Percentiles rank a stretch among this genome's conserved stretches.
phyloP scores from a whole-genome alignment of 2,888 invertebrate species.

The Sympetrum striolatum region DNA sequence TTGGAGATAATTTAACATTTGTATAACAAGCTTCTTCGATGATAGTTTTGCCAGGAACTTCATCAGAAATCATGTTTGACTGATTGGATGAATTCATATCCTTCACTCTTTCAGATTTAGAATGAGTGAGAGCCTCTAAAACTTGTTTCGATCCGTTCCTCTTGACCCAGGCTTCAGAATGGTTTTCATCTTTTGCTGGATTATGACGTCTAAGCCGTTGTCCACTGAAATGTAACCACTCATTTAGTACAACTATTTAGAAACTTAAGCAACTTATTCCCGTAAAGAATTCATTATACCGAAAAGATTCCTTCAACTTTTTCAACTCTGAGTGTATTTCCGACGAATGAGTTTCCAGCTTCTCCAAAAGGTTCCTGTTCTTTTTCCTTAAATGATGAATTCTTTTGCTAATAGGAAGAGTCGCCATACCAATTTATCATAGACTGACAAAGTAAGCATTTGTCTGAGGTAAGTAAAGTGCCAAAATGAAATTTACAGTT shows the following conservation, averaged over 20 bases:
- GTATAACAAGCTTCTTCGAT: too few species aligned
- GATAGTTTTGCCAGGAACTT: neutral
- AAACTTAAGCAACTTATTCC: neutral
- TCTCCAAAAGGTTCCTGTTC: conserved; percentile 5
- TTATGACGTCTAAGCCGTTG: neutral
- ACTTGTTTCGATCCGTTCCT: neutral
- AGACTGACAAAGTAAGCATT: neutral
- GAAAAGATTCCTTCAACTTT: neutral
- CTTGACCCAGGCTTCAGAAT: neutral
- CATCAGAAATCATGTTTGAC: neutral
- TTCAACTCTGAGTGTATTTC: neutral
- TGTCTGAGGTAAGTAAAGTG: neutral
- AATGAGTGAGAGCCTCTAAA: neutral
- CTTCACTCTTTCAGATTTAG: neutral
- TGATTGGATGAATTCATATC: neutral
- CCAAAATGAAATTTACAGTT: neutral
- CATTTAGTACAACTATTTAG: neutral
- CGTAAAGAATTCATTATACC: neutral
- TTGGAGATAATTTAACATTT: neutral
- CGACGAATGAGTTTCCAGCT: neutral
- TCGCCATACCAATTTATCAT: neutral
- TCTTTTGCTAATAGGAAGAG: neutral
- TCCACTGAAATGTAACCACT: neutral
- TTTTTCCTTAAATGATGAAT: conserved; percentile 1
- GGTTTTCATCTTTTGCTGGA: neutral